phyloP scores from a whole-genome alignment of 2,797 vertebrate species.

The Malacoctenus gilli region DNA sequence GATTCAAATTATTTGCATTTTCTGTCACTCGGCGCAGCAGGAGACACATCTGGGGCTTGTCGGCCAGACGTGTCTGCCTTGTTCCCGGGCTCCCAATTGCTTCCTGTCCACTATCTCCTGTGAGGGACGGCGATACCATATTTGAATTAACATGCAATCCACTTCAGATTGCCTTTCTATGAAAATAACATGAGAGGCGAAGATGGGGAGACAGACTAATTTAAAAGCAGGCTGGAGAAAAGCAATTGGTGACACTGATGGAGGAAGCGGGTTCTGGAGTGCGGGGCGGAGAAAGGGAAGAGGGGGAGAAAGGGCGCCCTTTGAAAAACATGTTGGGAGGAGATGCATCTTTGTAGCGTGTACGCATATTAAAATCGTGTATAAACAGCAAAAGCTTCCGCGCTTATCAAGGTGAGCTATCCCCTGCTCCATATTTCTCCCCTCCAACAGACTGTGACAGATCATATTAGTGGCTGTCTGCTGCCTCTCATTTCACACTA shows the following conservation, averaged over 20 bases:
- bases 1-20: slow-evolving; percentile 55
- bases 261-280: slow-evolving; percentile 23
- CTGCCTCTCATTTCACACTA: slow-evolving; percentile 71
- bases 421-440: slow-evolving; percentile 51
- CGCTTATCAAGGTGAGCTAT: slow-evolving; percentile 70
- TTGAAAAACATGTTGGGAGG: slow-evolving; percentile 64
- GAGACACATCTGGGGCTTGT: slow-evolving; percentile 49
- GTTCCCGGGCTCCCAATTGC: slow-evolving; percentile 38
- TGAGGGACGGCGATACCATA: slow-evolving; percentile 50
- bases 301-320: slow-evolving; percentile 27
- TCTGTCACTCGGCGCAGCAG: slow-evolving; percentile 26
- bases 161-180: slow-evolving; percentile 51
- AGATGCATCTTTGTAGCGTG: slow-evolving; percentile 64
- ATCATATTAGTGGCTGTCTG: slow-evolving; percentile 72
- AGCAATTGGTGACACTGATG: slow-evolving; percentile 47
- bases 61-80: slow-evolving; percentile 27
- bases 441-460: slow-evolving; percentile 72
- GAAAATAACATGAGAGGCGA: slow-evolving; percentile 59
- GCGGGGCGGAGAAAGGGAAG: slow-evolving; percentile 24
- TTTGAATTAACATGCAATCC: slow-evolving; percentile 65
- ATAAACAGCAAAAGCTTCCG: slow-evolving; percentile 66
- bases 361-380: slow-evolving; percentile 76
- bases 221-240: slow-evolving; percentile 48
- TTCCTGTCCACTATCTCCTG: slow-evolving; percentile 39
- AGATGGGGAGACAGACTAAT: slow-evolving; percentile 52